Conservation (phyloP, 2,797 vertebrate species). For the Acanthurus leucopareius region DNA sequence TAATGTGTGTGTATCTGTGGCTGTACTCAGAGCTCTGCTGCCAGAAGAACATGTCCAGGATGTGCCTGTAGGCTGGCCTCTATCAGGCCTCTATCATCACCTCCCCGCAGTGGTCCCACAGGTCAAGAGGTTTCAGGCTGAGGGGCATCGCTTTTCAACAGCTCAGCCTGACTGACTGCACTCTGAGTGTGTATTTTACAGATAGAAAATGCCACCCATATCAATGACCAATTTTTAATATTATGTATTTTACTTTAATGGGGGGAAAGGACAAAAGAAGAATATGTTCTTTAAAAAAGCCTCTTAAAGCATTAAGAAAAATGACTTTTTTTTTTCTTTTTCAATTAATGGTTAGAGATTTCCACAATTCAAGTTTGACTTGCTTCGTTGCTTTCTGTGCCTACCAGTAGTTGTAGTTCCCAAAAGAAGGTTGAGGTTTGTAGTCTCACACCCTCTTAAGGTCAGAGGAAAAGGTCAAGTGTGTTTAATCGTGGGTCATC, state of each 20-base stretch:
- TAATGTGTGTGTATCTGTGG: constrained; percentile 46
- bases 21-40: constrained; percentile 85
- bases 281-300: neutral
- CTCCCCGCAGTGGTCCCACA: constrained; percentile 72
- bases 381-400: neutral
- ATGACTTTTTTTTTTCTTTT: neutral
- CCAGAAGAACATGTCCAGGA: constrained; percentile 85
- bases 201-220: constrained; percentile 5
- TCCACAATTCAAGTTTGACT: no score
- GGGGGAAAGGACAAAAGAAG: neutral
- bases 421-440: constrained; percentile 7
- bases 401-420: neutral
- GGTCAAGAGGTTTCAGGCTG: constrained; percentile 77
- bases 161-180: constrained; percentile 37
- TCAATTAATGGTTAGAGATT: neutral
- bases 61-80: constrained; percentile 83
- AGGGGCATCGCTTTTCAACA: constrained; percentile 69
- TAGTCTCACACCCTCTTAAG: constrained; percentile 52
- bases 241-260: neutral
- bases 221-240: neutral
- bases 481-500: constrained; percentile 65
- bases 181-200: neutral
- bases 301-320: neutral
- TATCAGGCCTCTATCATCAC: constrained; percentile 77
- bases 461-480: constrained; percentile 69